These are phyloP conservation scores for Alosa sapidissima DNA, from an alignment of 2,797 vertebrate species.

Conservation along the genomic window DNA sequence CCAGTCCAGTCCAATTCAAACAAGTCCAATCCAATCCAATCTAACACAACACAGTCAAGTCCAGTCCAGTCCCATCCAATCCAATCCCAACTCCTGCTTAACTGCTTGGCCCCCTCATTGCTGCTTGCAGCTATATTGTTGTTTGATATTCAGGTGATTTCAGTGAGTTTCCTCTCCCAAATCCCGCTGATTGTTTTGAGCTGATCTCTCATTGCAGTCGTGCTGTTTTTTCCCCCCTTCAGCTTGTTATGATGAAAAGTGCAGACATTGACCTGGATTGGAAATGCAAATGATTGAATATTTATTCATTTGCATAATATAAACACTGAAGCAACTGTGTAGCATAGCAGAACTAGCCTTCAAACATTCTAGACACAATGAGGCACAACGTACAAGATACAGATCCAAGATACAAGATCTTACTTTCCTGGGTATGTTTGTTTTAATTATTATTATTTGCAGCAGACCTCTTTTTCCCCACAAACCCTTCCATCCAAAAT, in stretches of 20 bases:
- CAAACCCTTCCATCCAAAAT: background rate
- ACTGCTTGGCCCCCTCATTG: too few species aligned
- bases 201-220: background rate
- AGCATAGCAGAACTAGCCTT: background rate
- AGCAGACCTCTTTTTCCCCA: background rate
- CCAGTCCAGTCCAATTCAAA: too few species aligned
- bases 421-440: background rate
- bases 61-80: too few species aligned
- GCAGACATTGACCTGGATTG: background rate
- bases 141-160: slow-evolving; percentile 18
- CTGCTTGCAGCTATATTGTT: too few species aligned
- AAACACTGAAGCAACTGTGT: background rate
- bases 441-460: background rate
- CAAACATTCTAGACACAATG: background rate
- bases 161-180: background rate
- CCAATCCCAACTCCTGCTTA: too few species aligned
- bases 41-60: too few species aligned
- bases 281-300: background rate
- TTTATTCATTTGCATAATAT: background rate
- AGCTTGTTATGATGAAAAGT: background rate
- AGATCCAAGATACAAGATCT: too few species aligned
- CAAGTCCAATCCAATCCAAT: too few species aligned
- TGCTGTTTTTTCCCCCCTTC: background rate
- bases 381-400: background rate
- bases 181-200: background rate